These are phyloP conservation scores for Hypomecis punctinalis DNA, from an alignment of 2,888 invertebrate genomes.

Conservation along the genomic window DNA sequence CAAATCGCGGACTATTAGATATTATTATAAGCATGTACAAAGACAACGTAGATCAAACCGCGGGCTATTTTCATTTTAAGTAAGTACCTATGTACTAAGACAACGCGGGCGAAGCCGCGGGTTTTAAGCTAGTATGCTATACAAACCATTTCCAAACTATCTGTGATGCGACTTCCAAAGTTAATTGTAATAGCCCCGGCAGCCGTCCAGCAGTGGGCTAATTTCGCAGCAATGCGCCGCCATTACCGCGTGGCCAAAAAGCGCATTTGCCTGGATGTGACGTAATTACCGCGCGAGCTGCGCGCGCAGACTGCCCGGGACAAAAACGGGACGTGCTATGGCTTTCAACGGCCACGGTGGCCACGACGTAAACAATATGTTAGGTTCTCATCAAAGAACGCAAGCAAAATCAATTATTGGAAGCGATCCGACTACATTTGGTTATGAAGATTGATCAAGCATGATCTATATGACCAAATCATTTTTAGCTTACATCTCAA, in stretches of 20 bases:
- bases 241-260: conserved; percentile 52
- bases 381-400: neutral
- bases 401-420: too few relatives aligned
- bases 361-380: conserved; percentile 42
- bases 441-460: neutral
- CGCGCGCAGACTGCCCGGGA: conserved; percentile 64
- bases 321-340: conserved; percentile 67
- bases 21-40: too few relatives aligned
- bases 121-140: too few relatives aligned
- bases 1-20: too few relatives aligned
- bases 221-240: conserved; percentile 47
- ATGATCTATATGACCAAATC: neutral
- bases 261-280: conserved; percentile 50
- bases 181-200: neutral
- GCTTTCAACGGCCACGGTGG: conserved; percentile 42
- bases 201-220: conserved; percentile 21
- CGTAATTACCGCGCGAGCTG: conserved; percentile 67
- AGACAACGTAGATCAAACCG: too few relatives aligned
- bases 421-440: too few relatives aligned
- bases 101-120: too few relatives aligned
- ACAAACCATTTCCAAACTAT: too few relatives aligned
- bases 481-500: neutral
- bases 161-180: too few relatives aligned
- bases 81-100: too few relatives aligned
- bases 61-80: too few relatives aligned